These are phyloP conservation scores for Gymnobelideus leadbeateri DNA, from an alignment of 2,113 vertebrate genomes.

Conservation along the genomic window DNA sequence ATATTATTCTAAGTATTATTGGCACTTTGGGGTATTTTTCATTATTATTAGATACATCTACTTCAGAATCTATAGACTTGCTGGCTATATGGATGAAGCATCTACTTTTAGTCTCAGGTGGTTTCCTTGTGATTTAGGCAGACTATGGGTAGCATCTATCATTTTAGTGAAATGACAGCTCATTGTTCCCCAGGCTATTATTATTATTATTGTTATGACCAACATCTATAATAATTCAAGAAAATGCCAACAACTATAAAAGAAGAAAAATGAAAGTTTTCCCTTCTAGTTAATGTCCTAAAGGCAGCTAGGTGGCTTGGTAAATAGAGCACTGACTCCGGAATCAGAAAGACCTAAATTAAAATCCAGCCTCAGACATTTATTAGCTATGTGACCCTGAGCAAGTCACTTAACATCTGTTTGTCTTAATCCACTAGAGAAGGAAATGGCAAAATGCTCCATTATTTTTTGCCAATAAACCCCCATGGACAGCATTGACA, in stretches of 20 bases:
- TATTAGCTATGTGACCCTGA: background rate
- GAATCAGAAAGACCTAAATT: background rate
- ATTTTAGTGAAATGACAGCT: background rate
- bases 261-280: background rate
- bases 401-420: background rate
- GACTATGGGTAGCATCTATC: background rate
- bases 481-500: no score
- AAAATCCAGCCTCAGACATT: background rate
- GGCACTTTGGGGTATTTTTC: background rate
- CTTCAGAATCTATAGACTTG: background rate
- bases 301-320: background rate
- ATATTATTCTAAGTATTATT: background rate
- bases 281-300: background rate
- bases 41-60: background rate
- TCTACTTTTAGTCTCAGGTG: background rate
- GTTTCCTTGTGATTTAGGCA: background rate
- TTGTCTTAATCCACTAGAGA: background rate
- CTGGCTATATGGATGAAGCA: background rate
- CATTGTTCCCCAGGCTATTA: background rate
- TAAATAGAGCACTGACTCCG: background rate
- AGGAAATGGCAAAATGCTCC: background rate
- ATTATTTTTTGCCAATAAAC: no score
- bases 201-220: background rate
- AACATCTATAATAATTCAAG: conserved; percentile 16
- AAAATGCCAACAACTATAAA: background rate